Percentiles rank a stretch among this genome's conserved stretches.
Conservation (phyloP, 2,888 invertebrate genomes). For the Scaptomyza reducta region DNA sequence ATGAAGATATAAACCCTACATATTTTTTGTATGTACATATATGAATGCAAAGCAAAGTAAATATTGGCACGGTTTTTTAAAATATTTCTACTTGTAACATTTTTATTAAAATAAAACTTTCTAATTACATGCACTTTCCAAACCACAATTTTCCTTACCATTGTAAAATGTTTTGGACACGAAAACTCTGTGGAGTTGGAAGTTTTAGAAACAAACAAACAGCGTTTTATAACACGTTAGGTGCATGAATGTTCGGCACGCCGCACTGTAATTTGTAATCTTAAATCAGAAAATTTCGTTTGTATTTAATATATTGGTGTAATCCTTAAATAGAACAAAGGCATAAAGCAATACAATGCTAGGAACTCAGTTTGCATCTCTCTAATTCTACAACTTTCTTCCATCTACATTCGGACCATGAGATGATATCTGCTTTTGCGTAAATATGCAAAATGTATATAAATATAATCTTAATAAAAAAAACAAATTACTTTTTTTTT, state of each 20-base stretch:
- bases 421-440: conserved; percentile 15
- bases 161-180: background rate
- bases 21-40: background rate
- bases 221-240: conserved; percentile 2
- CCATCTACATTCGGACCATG: background rate
- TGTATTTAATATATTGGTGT: conserved; percentile 26
- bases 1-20: no score
- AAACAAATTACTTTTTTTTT: background rate
- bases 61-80: conserved; percentile 42
- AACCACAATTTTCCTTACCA: background rate
- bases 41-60: conserved; percentile 27
- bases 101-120: background rate
- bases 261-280: conserved; percentile 30
- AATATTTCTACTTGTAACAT: conserved; percentile 12
- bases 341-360: conserved; percentile 76
- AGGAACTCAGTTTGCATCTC: conserved; percentile 78
- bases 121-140: background rate
- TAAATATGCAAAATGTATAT: conserved; percentile 14
- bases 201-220: background rate
- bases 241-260: conserved; percentile 30
- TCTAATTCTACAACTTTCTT: conserved; percentile 50
- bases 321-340: conserved; percentile 65
- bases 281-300: conserved; percentile 7
- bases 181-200: conserved; percentile 1
- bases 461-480: background rate